phyloP scores from a whole-genome alignment of 1,140 invertebrate species.

The Trypoxylus dichotomus region DNA sequence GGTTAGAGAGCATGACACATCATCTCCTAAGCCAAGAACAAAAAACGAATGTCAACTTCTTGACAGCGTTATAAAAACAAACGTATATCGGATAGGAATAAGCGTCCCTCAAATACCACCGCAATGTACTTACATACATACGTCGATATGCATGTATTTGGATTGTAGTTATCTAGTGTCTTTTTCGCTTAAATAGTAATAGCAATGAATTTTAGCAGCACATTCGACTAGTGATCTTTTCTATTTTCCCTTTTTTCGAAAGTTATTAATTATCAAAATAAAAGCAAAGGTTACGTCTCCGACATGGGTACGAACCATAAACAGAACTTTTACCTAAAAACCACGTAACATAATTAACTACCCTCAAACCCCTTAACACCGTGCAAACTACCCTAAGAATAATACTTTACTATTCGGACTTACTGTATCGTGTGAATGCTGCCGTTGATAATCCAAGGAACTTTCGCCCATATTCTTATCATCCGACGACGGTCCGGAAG shows the following conservation, averaged over 20 bases:
- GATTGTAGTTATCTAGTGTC: neutral
- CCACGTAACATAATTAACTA: too few species aligned
- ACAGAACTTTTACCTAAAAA: too few species aligned
- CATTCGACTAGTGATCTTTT: neutral
- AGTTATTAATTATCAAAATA: too few species aligned
- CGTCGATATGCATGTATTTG: neutral
- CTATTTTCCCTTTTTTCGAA: neutral
- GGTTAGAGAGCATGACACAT: constrained; percentile 60
- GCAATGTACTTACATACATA: too few species aligned
- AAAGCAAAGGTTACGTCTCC: too few species aligned
- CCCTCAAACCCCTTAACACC: too few species aligned
- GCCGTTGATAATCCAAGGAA: constrained; percentile 70
- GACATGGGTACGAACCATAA: too few species aligned
- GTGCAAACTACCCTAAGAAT: too few species aligned
- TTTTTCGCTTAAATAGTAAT: neutral
- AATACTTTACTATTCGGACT: too few species aligned
- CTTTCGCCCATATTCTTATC: constrained; percentile 77
- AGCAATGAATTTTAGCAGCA: neutral
- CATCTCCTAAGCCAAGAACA: constrained; percentile 65
- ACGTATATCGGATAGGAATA: neutral
- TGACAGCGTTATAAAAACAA: constrained; percentile 62
- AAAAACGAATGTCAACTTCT: constrained; percentile 87
- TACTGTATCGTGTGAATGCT: constrained; percentile 77
- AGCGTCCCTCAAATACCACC: neutral
- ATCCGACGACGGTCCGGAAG: constrained; percentile 62